These are phyloP conservation scores for Bubalus kerabau DNA, from an alignment of 2,113 vertebrate genomes.

Conservation along the genomic window DNA sequence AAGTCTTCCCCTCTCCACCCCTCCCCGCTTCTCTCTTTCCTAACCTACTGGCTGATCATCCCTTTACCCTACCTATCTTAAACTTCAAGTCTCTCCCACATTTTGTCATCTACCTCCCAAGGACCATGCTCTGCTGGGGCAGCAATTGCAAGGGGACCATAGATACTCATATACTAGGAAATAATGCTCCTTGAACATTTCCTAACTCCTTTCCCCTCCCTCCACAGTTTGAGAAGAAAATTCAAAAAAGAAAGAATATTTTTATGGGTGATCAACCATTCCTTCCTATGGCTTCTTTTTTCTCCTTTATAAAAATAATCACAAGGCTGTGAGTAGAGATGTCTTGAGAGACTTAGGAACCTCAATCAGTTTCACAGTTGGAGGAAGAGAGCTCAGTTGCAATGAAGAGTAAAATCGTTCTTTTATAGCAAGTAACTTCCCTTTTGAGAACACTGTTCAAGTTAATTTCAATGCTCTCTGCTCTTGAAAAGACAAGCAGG, in stretches of 20 bases:
- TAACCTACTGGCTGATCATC: background rate
- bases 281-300: background rate
- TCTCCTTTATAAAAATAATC: conserved; percentile 4
- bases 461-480: background rate
- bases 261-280: background rate
- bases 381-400: conserved; percentile 18
- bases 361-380: conserved; percentile 31
- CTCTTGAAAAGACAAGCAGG: background rate
- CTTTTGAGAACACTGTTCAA: conserved; percentile 10
- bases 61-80: background rate
- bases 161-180: background rate
- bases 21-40: background rate
- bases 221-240: background rate
- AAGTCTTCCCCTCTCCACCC: background rate
- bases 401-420: conserved; percentile 34
- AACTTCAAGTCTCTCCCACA: background rate
- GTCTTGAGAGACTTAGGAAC: conserved; percentile 7
- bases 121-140: background rate
- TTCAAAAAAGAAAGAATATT: background rate
- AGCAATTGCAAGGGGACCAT: background rate
- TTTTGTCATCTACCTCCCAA: background rate
- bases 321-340: conserved; percentile 13
- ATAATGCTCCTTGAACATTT: background rate
- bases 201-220: background rate
- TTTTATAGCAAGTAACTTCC: conserved; percentile 27